Conservation (phyloP, 2,888 invertebrate species). For the Clusia tigrina region DNA sequence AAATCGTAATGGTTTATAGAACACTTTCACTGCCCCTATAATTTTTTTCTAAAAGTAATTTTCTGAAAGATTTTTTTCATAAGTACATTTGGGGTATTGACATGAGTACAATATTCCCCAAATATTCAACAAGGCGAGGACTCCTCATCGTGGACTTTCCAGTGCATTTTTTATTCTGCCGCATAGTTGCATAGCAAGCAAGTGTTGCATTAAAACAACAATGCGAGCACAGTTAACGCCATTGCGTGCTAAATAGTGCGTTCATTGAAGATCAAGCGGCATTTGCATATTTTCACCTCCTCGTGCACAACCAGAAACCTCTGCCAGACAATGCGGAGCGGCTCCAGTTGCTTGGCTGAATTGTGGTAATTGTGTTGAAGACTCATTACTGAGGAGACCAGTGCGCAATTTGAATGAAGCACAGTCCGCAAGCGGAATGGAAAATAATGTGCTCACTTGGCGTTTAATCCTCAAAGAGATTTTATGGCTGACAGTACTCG, state of each 20-base stretch:
- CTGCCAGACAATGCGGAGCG: neutral
- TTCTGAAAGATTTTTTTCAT: no score
- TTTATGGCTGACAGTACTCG: neutral
- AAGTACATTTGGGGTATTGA: no score
- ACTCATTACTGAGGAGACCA: neutral
- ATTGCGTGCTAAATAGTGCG: neutral
- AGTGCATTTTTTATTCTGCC: no score
- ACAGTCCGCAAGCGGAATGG: neutral
- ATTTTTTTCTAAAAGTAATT: no score
- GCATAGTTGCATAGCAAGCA: neutral
- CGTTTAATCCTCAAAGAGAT: conserved; percentile 4
- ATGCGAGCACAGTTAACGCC: neutral
- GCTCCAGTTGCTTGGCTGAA: neutral
- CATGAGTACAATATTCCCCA: no score
- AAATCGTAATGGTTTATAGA: no score
- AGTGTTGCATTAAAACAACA: neutral
- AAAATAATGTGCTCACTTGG: conserved; percentile 21
- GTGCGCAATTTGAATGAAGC: neutral
- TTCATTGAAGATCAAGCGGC: conserved; percentile 4
- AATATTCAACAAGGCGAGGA: no score
- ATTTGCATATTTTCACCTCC: conserved; percentile 5
- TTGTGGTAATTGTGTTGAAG: neutral
- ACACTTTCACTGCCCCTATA: no score
- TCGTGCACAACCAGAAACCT: neutral
- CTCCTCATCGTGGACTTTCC: no score